Conservation (phyloP, 1,140 invertebrate genomes). For the Drosophila lacertosa region DNA sequence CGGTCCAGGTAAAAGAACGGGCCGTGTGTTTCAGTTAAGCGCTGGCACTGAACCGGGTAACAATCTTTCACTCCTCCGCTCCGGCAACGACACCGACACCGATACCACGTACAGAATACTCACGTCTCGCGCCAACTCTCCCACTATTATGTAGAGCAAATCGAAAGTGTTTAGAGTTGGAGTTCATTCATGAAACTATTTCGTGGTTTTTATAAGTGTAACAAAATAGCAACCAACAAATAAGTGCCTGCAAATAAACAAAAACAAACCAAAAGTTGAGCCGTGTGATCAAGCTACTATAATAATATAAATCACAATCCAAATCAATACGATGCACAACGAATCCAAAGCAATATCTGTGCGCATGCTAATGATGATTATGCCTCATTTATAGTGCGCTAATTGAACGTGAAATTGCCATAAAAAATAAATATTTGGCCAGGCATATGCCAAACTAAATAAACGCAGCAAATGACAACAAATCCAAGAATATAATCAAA, state of each 20-base stretch:
- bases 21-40: slow-evolving; percentile 82
- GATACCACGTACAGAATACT: slow-evolving; percentile 25
- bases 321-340: slow-evolving; percentile 54
- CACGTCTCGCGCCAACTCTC: slow-evolving; percentile 21
- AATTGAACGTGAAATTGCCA: slow-evolving; percentile 80
- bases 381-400: slow-evolving; percentile 81
- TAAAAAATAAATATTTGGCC: slow-evolving; percentile 36
- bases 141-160: slow-evolving; percentile 38
- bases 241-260: slow-evolving; percentile 13
- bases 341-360: slow-evolving; percentile 60
- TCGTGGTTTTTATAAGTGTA: slow-evolving; percentile 29
- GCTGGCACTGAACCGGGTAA: slow-evolving; percentile 83
- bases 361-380: slow-evolving; percentile 75
- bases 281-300: slow-evolving; percentile 28
- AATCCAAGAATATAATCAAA: slow-evolving; percentile 26
- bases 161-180: slow-evolving; percentile 30
- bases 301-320: slow-evolving; percentile 19
- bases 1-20: slow-evolving; percentile 71
- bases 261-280: slow-evolving; percentile 12
- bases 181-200: slow-evolving; percentile 36
- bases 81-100: slow-evolving; percentile 45
- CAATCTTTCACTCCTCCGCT: slow-evolving; percentile 80
- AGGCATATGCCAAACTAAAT: slow-evolving; percentile 19
- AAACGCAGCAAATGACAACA: slow-evolving; percentile 36
- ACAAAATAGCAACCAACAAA: slow-evolving; percentile 14